phyloP scores from a whole-genome alignment of 2,888 invertebrate genomes.

The Pelosia muscerda region DNA sequence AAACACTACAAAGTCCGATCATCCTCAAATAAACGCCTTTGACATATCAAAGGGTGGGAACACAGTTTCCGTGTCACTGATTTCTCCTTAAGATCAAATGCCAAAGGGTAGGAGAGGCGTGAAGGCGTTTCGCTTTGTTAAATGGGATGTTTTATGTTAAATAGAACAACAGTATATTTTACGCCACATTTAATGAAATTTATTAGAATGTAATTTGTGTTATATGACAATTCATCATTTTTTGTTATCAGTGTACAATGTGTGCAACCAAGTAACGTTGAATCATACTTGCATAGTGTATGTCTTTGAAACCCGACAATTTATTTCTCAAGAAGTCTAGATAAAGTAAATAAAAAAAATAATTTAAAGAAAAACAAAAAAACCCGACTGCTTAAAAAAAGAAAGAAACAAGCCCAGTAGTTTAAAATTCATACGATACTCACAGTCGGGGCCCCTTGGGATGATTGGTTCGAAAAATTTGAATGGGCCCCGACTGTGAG shows the following conservation, averaged over 20 bases:
- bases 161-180: neutral
- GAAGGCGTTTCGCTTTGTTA: neutral
- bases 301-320: no score
- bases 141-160: neutral
- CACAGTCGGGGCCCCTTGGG: no score
- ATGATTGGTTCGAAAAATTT: no score
- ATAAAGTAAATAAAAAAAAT: no score
- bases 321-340: no score
- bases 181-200: neutral
- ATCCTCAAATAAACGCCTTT: neutral
- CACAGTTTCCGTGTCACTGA: neutral
- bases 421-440: no score
- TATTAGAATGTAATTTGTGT: neutral
- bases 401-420: no score
- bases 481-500: no score
- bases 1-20: neutral
- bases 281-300: no score
- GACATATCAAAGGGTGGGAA: conserved; percentile 6
- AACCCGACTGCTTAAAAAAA: no score
- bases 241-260: neutral
- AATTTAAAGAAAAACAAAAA: no score
- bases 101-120: neutral
- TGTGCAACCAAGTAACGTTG: no score
- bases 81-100: conserved; percentile 6
- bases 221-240: neutral